Conservation (phyloP, 1,140 invertebrate species). For the roundworm (Caenorhabditis elegans) region DNA sequence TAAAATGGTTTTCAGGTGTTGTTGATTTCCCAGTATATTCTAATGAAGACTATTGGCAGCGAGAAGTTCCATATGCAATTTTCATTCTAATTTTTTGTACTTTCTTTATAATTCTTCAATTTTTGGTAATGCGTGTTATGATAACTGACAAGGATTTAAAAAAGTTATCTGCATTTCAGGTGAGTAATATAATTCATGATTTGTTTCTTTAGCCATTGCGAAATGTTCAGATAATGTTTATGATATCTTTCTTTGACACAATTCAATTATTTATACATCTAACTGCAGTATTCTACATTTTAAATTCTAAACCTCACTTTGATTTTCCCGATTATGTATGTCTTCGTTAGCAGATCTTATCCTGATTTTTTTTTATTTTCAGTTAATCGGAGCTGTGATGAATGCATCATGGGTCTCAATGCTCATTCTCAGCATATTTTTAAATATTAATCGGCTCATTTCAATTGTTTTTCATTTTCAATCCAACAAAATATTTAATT, state of each 20-base stretch:
- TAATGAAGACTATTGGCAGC: background rate
- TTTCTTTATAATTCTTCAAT: background rate
- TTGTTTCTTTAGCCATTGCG: too few relatives aligned
- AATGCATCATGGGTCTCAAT: constrained; percentile 33
- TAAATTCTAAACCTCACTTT: constrained; percentile 4
- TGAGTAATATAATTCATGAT: background rate
- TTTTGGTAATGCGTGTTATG: constrained; percentile 10
- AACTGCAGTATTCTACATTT: background rate
- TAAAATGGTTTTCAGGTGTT: too few relatives aligned
- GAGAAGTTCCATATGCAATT: constrained; percentile 1
- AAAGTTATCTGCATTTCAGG: background rate
- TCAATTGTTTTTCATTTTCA: constrained; percentile 22
- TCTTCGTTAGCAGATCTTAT: background rate
- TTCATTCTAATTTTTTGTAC: background rate
- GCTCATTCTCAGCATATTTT: constrained; percentile 29
- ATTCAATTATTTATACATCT: constrained; percentile 2
- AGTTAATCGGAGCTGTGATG: constrained; percentile 32
- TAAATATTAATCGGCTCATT: constrained; percentile 33
- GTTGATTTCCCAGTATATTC: background rate
- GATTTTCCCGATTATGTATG: background rate
- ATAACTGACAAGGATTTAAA: constrained; percentile 8
- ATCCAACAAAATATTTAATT: background rate
- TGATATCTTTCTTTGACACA: background rate
- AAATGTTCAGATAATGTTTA: background rate
- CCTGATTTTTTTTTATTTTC: background rate